Evolutionary conservation across 2,888 invertebrate genomes (phyloP).

Genomic region (Drosophila multiciliata): DNA sequence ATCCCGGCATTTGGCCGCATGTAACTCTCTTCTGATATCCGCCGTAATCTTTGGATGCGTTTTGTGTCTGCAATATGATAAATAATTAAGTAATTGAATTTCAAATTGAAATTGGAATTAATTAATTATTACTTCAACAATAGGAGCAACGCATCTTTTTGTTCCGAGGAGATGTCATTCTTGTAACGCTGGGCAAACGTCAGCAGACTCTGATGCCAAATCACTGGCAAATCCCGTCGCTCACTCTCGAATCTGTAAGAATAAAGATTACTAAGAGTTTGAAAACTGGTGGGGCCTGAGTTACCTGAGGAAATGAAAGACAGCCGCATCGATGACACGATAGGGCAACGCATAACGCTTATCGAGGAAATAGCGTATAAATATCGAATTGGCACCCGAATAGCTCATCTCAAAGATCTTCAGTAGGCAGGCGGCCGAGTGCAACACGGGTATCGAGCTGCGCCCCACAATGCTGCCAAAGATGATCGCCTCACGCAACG

Average conservation of each 20-base stretch:
- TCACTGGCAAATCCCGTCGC: conserved; percentile 93
- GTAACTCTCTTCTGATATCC: conserved; percentile 94
- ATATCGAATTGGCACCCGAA: conserved; percentile 97
- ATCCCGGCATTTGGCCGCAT: conserved; percentile 93
- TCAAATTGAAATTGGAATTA: not conserved
- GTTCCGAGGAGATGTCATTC: conserved; percentile 96
- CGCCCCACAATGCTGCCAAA: conserved; percentile 95
- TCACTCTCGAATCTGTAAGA: conserved; percentile 92
- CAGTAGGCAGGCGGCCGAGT: conserved; percentile 97
- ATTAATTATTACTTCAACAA: conserved; percentile 86
- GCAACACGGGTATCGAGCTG: conserved; percentile 96
- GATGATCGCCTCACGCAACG: conserved; percentile 97
- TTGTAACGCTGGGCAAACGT: conserved; percentile 98
- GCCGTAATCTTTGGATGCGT: conserved; percentile 86
- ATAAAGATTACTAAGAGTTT: too few species aligned
- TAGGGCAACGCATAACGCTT: conserved; percentile 99
- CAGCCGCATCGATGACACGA: conserved; percentile 96
- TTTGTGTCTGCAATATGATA: conserved; percentile 77
- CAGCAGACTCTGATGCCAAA: conserved; percentile 98
- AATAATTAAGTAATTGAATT: conserved; percentile 17
- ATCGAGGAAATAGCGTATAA: conserved; percentile 96
- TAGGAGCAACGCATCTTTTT: conserved; percentile 93
- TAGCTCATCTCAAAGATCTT: conserved; percentile 99
- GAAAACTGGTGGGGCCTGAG: not conserved
- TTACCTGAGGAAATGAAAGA: conserved; percentile 96